Evolutionary conservation across 2,797 vertebrate species (phyloP).

Genomic region (Sebastes alutus): DNA sequence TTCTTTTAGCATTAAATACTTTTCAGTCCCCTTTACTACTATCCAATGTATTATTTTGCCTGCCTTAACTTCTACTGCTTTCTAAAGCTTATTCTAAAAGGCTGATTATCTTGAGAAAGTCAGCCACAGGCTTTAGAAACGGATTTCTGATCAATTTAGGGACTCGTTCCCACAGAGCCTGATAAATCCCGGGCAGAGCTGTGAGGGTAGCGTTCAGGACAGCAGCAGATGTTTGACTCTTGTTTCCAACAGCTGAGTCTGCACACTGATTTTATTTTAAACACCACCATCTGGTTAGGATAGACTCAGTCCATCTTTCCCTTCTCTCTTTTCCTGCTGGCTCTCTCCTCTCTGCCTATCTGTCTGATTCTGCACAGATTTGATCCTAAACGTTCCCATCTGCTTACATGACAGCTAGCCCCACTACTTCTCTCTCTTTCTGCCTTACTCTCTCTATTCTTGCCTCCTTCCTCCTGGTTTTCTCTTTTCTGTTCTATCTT

Average conservation of each 20-base stretch:
- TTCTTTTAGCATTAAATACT: background rate
- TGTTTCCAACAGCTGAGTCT: conserved; percentile 78
- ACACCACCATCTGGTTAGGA: conserved; percentile 73
- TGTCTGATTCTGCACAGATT: conserved; percentile 37
- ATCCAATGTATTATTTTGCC: background rate
- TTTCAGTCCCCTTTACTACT: background rate
- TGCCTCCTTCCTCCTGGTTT: background rate
- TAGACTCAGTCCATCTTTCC: conserved; percentile 53
- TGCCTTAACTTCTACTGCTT: background rate
- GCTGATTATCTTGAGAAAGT: conserved; percentile 19
- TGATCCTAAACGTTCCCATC: conserved; percentile 27
- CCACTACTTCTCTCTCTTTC: background rate
- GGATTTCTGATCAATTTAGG: conserved; percentile 37
- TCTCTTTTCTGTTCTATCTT: conserved; percentile 1
- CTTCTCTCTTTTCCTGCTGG: conserved; percentile 12
- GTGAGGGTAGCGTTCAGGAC: conserved; percentile 37
- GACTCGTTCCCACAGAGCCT: conserved; percentile 39
- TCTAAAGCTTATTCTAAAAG: background rate
- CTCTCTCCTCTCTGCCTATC: conserved; percentile 26
- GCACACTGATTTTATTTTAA: conserved; percentile 78
- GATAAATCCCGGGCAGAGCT: conserved; percentile 46
- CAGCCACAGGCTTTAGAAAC: conserved; percentile 19
- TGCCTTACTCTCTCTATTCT: background rate
- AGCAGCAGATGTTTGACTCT: conserved; percentile 78
- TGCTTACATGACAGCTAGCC: conserved; percentile 27